These are phyloP conservation scores for Macropodus opercularis DNA, from an alignment of 2,797 vertebrate species.

Conservation along the genomic window DNA sequence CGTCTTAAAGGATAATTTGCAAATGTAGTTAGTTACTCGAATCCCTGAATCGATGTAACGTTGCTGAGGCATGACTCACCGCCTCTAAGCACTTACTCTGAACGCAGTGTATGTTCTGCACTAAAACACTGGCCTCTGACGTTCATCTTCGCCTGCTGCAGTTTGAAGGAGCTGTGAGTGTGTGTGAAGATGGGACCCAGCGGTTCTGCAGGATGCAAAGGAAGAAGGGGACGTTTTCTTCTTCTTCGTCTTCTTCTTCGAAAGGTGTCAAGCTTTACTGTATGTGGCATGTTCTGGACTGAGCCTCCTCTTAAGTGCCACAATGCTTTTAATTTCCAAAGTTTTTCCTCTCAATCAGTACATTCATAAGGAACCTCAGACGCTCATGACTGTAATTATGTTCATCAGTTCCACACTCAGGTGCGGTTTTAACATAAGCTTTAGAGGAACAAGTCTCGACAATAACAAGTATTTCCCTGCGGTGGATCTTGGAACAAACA, in stretches of 20 bases:
- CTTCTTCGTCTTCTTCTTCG: slow-evolving; percentile 3
- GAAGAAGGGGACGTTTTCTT: too few relatives aligned
- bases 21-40: slow-evolving; percentile 4
- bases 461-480: slow-evolving; percentile 73
- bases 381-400: slow-evolving; percentile 66
- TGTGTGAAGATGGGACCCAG: slow-evolving; percentile 19
- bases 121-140: background rate
- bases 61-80: slow-evolving; percentile 45
- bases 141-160: slow-evolving; percentile 29
- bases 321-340: slow-evolving; percentile 27
- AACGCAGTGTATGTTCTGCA: slow-evolving; percentile 38
- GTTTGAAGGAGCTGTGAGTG: too few relatives aligned
- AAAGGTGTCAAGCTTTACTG: background rate
- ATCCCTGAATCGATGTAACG: slow-evolving; percentile 9
- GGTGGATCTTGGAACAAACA: slow-evolving; percentile 56
- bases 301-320: background rate
- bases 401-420: slow-evolving; percentile 57
- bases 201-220: slow-evolving; percentile 6
- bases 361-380: slow-evolving; percentile 56
- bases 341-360: slow-evolving; percentile 36
- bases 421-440: slow-evolving; percentile 75
- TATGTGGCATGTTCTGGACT: background rate
- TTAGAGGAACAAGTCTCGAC: slow-evolving; percentile 76
- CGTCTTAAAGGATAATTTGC: background rate
- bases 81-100: background rate